Evolutionary conservation across 1,140 invertebrate genomes (phyloP).

Genomic region (Hyles vespertilio): DNA sequence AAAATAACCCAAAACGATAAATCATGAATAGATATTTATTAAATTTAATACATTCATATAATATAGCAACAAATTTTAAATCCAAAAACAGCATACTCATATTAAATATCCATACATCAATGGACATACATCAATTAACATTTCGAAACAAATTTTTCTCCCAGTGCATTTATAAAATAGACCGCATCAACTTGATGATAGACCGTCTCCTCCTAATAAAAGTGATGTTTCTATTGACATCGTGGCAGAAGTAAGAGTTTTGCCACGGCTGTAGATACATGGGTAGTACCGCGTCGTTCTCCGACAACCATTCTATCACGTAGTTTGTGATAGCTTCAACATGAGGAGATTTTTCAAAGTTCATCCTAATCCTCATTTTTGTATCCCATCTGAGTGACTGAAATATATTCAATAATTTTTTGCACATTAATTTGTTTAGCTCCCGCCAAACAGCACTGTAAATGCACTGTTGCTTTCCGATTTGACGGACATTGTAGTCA

Average conservation of each 20-base stretch:
- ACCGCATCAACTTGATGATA: slow-evolving; percentile 30
- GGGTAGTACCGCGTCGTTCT: slow-evolving; percentile 47
- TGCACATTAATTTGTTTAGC: too few relatives aligned
- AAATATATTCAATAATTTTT: slow-evolving; percentile 11
- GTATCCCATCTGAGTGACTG: slow-evolving; percentile 26
- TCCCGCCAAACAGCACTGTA: too few relatives aligned
- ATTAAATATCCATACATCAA: too few relatives aligned
- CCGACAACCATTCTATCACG: slow-evolving; percentile 53
- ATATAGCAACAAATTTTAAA: too few relatives aligned
- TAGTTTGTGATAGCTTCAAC: slow-evolving; percentile 51
- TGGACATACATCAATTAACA: too few relatives aligned
- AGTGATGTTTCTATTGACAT: slow-evolving; percentile 27
- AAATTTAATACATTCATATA: too few relatives aligned
- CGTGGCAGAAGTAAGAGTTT: slow-evolving; percentile 21
- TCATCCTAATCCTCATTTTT: slow-evolving; percentile 32
- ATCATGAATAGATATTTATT: too few relatives aligned
- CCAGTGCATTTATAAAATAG: slow-evolving; percentile 1
- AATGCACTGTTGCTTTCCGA: too few relatives aligned
- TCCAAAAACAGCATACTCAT: too few relatives aligned
- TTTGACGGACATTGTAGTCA: too few relatives aligned
- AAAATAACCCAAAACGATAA: too few relatives aligned
- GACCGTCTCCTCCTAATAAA: slow-evolving; percentile 38
- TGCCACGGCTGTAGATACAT: slow-evolving; percentile 51
- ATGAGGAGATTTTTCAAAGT: slow-evolving; percentile 49
- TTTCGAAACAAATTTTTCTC: too few relatives aligned